Evolutionary conservation across 2,888 invertebrate species (phyloP).

Genomic region (Drosophila incognita): DNA sequence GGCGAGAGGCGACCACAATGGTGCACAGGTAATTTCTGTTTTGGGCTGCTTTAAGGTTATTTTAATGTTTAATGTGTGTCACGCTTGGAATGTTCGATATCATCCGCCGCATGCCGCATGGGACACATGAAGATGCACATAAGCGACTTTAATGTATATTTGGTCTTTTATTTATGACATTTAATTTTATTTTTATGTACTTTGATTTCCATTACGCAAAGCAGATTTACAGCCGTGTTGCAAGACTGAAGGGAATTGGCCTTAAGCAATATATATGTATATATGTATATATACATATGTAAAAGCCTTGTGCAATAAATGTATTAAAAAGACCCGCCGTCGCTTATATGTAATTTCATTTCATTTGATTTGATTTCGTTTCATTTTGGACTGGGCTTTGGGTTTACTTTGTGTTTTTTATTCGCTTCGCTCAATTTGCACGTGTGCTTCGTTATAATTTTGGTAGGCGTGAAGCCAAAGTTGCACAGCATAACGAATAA

Average conservation of each 20-base stretch:
- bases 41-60: constrained; percentile 12
- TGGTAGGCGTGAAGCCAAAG: constrained; percentile 50
- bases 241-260: constrained; percentile 11
- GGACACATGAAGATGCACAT: constrained; percentile 19
- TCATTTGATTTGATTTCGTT: constrained; percentile 64
- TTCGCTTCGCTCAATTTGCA: constrained; percentile 44
- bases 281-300: not conserved
- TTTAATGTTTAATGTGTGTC: constrained; percentile 63
- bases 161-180: constrained; percentile 66
- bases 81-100: constrained; percentile 48
- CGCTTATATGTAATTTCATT: constrained; percentile 34
- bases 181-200: constrained; percentile 73
- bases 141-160: constrained; percentile 36
- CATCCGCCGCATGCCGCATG: constrained; percentile 22
- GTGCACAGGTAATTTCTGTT: not conserved
- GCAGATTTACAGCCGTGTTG: constrained; percentile 41
- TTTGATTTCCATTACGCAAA: constrained; percentile 68
- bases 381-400: constrained; percentile 41
- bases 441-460: constrained; percentile 60
- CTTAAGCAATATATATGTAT: constrained; percentile 18
- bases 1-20: not conserved
- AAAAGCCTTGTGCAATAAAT: constrained; percentile 32
- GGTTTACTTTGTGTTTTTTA: constrained; percentile 43
- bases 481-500: constrained; percentile 35
- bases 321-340: constrained; percentile 23